A percentile compares a stretch with the other conserved stretches of the same genome.
phyloP scores from a whole-genome alignment of 2,797 vertebrate genomes.

The Tragelaphus eurycerus region DNA sequence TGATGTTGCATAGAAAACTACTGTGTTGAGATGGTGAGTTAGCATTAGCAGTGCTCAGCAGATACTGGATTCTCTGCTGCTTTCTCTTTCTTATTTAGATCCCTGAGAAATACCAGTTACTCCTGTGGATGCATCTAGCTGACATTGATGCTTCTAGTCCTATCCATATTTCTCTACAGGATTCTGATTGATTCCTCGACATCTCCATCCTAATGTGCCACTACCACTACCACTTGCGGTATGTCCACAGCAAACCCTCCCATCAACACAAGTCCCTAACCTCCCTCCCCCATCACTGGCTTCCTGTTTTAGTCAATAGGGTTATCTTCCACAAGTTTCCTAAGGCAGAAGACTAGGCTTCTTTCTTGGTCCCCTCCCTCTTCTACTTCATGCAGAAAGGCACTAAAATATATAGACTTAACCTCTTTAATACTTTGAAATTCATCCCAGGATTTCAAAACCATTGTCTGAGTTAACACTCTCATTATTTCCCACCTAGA shows the following conservation, averaged over 20 bases:
- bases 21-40: neutral
- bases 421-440: neutral
- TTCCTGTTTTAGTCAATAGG: neutral
- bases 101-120: neutral
- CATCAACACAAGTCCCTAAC: neutral
- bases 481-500: neutral
- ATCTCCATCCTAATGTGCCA: neutral
- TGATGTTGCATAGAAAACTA: neutral
- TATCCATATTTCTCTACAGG: neutral
- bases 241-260: neutral
- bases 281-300: rapidly evolving
- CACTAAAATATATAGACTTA: neutral
- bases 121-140: neutral
- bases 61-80: neutral
- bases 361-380: neutral
- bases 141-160: no score
- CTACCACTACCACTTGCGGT: neutral
- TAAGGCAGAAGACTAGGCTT: neutral
- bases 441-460: neutral
- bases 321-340: neutral
- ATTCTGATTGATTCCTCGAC: neutral
- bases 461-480: neutral
- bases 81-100: neutral
- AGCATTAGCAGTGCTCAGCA: neutral
- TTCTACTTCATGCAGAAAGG: neutral